Evolutionary conservation across 2,797 vertebrate genomes (phyloP).

Genomic region (Spea hammondii): DNA sequence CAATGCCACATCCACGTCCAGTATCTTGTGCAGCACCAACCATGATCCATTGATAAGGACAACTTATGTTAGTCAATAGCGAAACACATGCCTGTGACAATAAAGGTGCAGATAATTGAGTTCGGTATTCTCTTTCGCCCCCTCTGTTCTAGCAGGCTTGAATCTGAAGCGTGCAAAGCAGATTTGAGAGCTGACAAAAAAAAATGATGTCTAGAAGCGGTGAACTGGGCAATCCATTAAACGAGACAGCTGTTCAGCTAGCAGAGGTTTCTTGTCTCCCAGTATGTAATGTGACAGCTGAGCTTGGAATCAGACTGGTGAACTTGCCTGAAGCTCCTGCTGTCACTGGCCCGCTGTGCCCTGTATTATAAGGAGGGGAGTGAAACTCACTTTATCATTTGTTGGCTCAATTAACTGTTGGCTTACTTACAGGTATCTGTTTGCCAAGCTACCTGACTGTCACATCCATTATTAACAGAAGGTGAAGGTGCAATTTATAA

Average conservation of each 20-base stretch:
- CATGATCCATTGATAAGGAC: slow-evolving; percentile 18
- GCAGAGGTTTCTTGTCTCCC: slow-evolving; percentile 50
- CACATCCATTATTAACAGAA: neutral
- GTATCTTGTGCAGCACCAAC: neutral
- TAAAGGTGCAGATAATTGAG: slow-evolving; percentile 26
- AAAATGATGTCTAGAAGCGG: slow-evolving; percentile 43
- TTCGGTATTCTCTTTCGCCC: slow-evolving; percentile 15
- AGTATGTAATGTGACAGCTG: slow-evolving; percentile 55
- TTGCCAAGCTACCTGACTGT: neutral
- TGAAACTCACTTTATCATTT: slow-evolving; percentile 39
- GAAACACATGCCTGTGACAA: slow-evolving; percentile 29
- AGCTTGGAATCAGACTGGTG: slow-evolving; percentile 47
- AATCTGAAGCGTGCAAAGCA: neutral
- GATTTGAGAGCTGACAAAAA: slow-evolving; percentile 22
- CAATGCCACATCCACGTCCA: slow-evolving; percentile 41
- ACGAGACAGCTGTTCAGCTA: slow-evolving; percentile 57
- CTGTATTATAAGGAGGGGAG: slow-evolving; percentile 20
- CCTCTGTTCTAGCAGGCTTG: slow-evolving; percentile 23
- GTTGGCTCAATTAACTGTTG: slow-evolving; percentile 53
- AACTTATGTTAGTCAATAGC: slow-evolving; percentile 16
- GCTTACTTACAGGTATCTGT: slow-evolving; percentile 26
- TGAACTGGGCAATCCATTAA: slow-evolving; percentile 48
- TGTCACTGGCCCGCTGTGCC: slow-evolving; percentile 27
- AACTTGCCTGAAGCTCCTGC: slow-evolving; percentile 55
- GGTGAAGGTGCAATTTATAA: neutral